phyloP scores from a whole-genome alignment of 2,113 vertebrate species.

The Spheniscus mendiculus region DNA sequence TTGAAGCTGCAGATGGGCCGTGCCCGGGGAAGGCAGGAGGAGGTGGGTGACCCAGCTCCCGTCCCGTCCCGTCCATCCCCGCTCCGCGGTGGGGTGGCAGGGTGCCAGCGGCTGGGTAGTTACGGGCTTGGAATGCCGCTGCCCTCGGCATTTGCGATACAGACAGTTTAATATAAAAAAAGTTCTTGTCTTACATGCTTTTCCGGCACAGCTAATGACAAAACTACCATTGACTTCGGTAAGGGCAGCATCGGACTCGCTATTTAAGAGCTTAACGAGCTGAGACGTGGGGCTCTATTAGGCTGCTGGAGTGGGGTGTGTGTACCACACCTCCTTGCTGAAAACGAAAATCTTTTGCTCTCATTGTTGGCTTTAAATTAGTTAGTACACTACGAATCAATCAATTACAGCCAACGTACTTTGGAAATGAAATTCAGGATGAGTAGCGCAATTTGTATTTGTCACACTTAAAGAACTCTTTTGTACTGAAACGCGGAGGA shows the following conservation, averaged over 20 bases:
- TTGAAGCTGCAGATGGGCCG: rapidly evolving
- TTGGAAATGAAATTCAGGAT: slow-evolving; percentile 13
- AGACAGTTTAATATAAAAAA: not conserved
- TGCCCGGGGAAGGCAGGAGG: not conserved
- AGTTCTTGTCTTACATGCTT: not conserved
- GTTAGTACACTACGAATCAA: slow-evolving; percentile 26
- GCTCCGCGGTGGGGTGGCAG: not conserved
- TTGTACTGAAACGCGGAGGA: not conserved
- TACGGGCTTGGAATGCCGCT: not conserved
- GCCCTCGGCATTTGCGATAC: not conserved
- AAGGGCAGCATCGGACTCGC: not conserved
- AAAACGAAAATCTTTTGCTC: not conserved
- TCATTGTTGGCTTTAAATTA: not conserved
- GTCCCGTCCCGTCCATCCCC: not conserved
- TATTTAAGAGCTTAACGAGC: not conserved
- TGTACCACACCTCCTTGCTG: not conserved
- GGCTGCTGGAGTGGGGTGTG: not conserved
- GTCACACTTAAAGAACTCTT: slow-evolving; percentile 29
- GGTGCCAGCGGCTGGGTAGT: not conserved
- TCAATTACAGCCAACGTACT: not conserved
- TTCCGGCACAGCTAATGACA: not conserved
- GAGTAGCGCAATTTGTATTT: slow-evolving; percentile 24
- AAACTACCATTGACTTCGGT: not conserved
- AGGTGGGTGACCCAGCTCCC: not conserved
- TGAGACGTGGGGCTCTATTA: not conserved